Conservation (phyloP, 2,797 vertebrate species). For the Darevskia mixta region DNA sequence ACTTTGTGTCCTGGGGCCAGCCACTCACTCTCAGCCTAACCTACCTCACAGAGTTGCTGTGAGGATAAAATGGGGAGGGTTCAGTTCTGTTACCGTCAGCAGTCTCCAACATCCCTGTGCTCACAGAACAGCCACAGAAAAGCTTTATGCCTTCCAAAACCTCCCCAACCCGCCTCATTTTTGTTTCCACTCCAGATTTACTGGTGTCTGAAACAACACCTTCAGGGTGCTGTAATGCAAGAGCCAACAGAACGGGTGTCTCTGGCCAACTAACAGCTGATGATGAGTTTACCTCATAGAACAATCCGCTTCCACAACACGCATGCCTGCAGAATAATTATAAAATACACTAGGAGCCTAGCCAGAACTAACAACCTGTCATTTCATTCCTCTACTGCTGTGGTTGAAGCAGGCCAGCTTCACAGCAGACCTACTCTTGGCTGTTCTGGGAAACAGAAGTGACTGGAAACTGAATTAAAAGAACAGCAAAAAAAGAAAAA, state of each 20-base stretch:
- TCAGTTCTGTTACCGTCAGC: no score
- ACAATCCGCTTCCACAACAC: constrained; percentile 54
- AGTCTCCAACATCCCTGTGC: no score
- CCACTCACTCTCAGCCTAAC: no score
- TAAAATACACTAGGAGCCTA: constrained; percentile 42
- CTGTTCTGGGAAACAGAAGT: constrained; percentile 20
- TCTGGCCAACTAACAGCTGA: constrained; percentile 66
- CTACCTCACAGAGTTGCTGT: no score
- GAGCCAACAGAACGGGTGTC: constrained; percentile 55
- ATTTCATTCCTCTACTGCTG: constrained; percentile 35
- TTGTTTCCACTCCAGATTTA: not conserved
- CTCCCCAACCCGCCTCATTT: not conserved
- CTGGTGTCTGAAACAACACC: constrained; percentile 52
- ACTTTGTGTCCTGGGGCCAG: no score
- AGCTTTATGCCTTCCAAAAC: not conserved
- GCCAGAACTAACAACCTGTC: constrained; percentile 9
- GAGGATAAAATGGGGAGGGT: no score
- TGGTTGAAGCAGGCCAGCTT: constrained; percentile 23
- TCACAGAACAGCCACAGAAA: not conserved
- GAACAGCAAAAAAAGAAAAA: not conserved
- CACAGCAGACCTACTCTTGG: constrained; percentile 19
- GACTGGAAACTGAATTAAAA: not conserved
- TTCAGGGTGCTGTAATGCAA: constrained; percentile 60
- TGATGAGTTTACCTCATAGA: constrained; percentile 56
- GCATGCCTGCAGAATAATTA: constrained; percentile 61